phyloP scores from a whole-genome alignment of 2,888 invertebrate species.

The Amphipyra tragopoginis region DNA sequence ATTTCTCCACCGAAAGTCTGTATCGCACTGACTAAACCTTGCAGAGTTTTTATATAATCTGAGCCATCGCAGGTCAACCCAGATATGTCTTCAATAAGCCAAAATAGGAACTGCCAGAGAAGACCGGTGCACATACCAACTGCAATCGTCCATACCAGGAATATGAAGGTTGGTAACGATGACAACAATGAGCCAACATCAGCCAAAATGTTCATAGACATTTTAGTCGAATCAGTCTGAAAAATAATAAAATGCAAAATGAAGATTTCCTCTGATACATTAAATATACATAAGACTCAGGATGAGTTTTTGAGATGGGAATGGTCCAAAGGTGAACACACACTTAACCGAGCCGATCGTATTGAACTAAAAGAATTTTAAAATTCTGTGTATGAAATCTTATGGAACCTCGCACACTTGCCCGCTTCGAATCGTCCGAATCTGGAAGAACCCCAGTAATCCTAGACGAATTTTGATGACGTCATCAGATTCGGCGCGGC shows the following conservation, averaged over 20 bases:
- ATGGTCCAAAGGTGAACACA: too few relatives aligned
- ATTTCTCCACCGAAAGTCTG: conserved; percentile 96
- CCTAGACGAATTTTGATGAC: too few relatives aligned
- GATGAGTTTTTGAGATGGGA: too few relatives aligned
- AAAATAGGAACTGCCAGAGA: conserved; percentile 96
- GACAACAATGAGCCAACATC: conserved; percentile 92
- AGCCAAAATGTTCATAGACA: conserved; percentile 91
- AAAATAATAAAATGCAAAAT: conserved; percentile 9
- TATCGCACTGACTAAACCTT: conserved; percentile 93
- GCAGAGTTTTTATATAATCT: conserved; percentile 92
- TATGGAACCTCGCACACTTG: too few relatives aligned
- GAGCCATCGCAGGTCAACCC: conserved; percentile 79
- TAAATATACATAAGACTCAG: too few relatives aligned
- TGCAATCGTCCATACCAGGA: conserved; percentile 94
- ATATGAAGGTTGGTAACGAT: conserved; percentile 92
- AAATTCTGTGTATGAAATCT: too few relatives aligned
- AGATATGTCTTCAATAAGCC: conserved; percentile 94
- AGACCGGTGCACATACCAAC: conserved; percentile 96
- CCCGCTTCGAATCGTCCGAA: too few relatives aligned
- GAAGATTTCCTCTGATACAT: too few relatives aligned
- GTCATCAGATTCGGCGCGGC: too few relatives aligned
- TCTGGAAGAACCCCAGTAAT: too few relatives aligned
- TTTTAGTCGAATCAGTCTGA: conserved; percentile 91
- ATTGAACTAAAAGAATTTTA: too few relatives aligned
- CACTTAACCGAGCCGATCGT: too few relatives aligned